phyloP scores from a whole-genome alignment of 35 echinoderm and acorn worm genomes.

The Acanthaster planci region DNA sequence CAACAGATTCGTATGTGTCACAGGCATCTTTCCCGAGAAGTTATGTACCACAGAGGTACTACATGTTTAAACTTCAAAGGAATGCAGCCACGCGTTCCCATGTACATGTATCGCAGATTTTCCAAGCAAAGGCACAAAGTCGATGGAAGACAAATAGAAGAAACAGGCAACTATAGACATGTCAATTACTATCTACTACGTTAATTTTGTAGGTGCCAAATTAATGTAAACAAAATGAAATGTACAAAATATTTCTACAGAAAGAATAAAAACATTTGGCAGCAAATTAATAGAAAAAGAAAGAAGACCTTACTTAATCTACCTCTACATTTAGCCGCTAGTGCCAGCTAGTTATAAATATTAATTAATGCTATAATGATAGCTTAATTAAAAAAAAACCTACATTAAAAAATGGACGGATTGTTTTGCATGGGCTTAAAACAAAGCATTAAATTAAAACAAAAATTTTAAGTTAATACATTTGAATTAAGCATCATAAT shows the following conservation, averaged over 20 bases:
- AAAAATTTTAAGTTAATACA: constrained; percentile 24
- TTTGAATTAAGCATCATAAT: constrained; percentile 17
- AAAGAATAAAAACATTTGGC: constrained; percentile 17
- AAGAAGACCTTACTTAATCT: neutral
- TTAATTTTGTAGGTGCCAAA: neutral
- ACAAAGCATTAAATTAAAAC: constrained; percentile 27
- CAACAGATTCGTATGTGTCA: too few species aligned
- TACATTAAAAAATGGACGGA: constrained; percentile 31
- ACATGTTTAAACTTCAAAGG: too few species aligned
- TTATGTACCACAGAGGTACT: too few species aligned
- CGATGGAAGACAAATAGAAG: too few species aligned
- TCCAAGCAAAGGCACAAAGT: too few species aligned
- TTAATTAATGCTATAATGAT: constrained; percentile 22
- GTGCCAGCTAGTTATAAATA: neutral
- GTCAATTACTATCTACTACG: too few species aligned
- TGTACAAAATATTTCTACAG: constrained; percentile 13
- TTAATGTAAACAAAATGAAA: neutral
- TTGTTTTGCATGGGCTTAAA: neutral
- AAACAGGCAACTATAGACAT: too few species aligned
- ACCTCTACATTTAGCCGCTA: neutral
- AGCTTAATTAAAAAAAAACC: constrained; percentile 27
- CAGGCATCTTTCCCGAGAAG: too few species aligned
- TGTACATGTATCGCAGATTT: too few species aligned
- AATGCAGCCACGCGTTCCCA: too few species aligned
- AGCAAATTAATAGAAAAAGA: constrained; percentile 20